Base-by-base conservation (phyloP, 2,113 vertebrate species). In the Uropsilus gracilis region DNA sequence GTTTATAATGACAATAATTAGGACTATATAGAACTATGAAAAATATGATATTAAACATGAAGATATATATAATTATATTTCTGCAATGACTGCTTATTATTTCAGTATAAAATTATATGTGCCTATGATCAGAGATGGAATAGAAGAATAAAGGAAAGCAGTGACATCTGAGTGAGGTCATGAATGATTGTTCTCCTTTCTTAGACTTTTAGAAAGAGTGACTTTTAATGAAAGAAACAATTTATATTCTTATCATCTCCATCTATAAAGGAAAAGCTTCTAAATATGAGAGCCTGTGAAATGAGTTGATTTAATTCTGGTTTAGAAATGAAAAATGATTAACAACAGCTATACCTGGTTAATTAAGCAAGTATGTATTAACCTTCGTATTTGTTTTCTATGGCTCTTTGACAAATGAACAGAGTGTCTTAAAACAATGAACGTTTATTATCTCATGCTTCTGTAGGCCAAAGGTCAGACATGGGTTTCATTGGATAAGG, bases 201-300 rank as follows among this genome's bases (percentile, higher is more conserved):
- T 86, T 32, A 66, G 78, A 34, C 42, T 66, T 78, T 53, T 32
- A 53, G 73, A 92, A 94, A 75, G 55, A 86, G 4, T 59, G 14
- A 59, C 7, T 84, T 86, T 92, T 75, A 87, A 78, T 66, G 44
- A 91, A 87, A 87, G 82, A 11, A 44, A 80, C 82, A 14, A 89
- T 72, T 86, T 89, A 7, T 66, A 84, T 89, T 63, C 85, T 42
- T 80, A 71, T 91, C 48, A 48, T 81, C 34, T 89, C 16, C n/a
- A 61, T 34, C 86, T 53, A 37, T 64, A 57, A 75, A 75, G 20
- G 66, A 72, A 89, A 63, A 37, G 22, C 24, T 89, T 86, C 80
- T 57, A 87, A 84, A 94, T 66, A 16, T 42, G 50, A 50, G 46
- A 32, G 22, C 22, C 30, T 91, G 18, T 88, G 86, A 92, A 88